Base-by-base conservation (phyloP, 2,888 invertebrate genomes). In the Agonopterix alstromeriana region DNA sequence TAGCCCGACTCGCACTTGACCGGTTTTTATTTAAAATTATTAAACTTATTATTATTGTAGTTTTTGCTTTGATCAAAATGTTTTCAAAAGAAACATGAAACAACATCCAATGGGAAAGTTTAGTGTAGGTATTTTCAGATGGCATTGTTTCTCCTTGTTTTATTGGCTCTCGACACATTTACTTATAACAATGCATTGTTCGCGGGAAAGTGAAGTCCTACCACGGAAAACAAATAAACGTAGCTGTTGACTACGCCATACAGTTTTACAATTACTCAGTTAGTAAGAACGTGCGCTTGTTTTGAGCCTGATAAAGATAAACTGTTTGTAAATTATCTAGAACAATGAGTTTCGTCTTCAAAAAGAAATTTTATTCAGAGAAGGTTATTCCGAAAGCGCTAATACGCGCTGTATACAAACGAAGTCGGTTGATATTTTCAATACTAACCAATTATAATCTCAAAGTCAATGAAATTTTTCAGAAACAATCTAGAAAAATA, bases 131-230 rank as follows among this genome's bases (percentile, higher is more conserved):
- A 38, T 38, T 38, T 38, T 38, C 36, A 38, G n/a, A n/a, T n/a
- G n/a, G 38, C 38, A 38, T 38, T 54, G 57, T 61, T 63, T 56
- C 51, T 54, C 60, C 53, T 48, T 55, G 61, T 60, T 63, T 63
- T 63, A 70, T 66, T 65, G 61, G 54, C 55, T 59, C 60, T 63
- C 62, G 58, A 60, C 56, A 57, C 58, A 58, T 56, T 63, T 58
- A 61, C 60, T 55, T 57, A 58, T 62, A 75, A 74, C 72, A 73
- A 63, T 57, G 69, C 70, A 77, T 77, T 78, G 77, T 77, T 73
- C 61, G 52, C 55, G 61, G 59, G 64, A 69, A 71, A 71, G 58
- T 56, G 56, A 63, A 61, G 57, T 63, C 58, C 51, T 58, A 58
- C 56, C 53, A 51, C 49, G 61, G 63, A 67, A 68, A 72, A 75